phyloP scores from a whole-genome alignment of 2,113 vertebrate genomes.

The Falcunculus frontatus region DNA sequence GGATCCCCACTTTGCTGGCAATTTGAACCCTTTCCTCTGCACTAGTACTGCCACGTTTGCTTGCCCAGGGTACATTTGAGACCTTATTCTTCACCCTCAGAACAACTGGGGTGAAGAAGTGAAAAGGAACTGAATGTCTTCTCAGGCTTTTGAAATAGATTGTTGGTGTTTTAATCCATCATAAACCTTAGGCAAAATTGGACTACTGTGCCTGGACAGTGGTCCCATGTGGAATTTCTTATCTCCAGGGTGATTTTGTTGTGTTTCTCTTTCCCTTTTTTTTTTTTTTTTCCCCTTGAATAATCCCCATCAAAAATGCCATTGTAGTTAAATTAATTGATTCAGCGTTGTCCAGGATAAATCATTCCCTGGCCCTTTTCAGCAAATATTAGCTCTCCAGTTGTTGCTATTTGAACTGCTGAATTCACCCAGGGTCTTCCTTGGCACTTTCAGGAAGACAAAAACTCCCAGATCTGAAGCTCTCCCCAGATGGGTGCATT shows the following conservation, averaged over 20 bases:
- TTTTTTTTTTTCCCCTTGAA: rapidly evolving
- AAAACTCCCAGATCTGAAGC: not conserved
- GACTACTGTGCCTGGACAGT: not conserved
- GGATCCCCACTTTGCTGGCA: not conserved
- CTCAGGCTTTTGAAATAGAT: not conserved
- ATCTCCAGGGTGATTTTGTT: not conserved
- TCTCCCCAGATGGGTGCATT: not conserved
- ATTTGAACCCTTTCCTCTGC: not conserved
- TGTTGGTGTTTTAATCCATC: not conserved
- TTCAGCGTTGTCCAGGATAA: not conserved
- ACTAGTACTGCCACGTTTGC: not conserved
- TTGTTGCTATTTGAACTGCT: not conserved
- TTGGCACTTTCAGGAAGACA: not conserved
- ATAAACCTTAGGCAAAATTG: not conserved
- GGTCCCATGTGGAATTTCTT: not conserved
- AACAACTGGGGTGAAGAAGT: not conserved
- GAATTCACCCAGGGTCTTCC: not conserved
- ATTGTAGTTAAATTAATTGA: not conserved
- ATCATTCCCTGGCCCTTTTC: not conserved
- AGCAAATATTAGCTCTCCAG: not conserved
- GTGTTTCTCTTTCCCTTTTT: not conserved
- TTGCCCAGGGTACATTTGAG: not conserved
- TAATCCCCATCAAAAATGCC: not conserved
- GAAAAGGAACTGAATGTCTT: not conserved
- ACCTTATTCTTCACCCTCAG: not conserved